A percentile compares a stretch with the other conserved stretches of the same genome.
Conservation (phyloP, 2,797 vertebrate genomes). For the Alectoris magna region DNA sequence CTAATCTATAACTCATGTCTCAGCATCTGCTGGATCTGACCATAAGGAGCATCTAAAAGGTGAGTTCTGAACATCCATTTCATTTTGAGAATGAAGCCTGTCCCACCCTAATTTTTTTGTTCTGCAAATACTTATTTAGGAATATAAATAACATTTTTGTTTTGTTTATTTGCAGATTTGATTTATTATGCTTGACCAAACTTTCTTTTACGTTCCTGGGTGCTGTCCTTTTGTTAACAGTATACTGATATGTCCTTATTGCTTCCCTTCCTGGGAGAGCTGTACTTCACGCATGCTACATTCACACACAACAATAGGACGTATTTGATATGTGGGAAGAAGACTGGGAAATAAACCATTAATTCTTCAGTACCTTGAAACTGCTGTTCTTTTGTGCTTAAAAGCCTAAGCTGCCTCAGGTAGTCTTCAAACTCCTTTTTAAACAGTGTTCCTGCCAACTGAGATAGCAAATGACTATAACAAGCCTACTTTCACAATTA, state of each 20-base stretch:
- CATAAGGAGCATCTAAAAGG: neutral
- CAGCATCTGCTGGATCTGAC: neutral
- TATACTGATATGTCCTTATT: neutral
- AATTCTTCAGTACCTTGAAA: neutral
- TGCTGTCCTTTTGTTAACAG: neutral
- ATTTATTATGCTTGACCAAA: neutral
- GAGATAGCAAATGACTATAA: conserved; percentile 29
- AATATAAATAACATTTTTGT: neutral
- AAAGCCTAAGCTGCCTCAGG: conserved; percentile 26
- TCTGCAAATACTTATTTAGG: neutral
- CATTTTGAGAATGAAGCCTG: neutral
- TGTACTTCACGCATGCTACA: neutral
- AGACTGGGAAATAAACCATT: neutral
- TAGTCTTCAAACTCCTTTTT: conserved; percentile 22
- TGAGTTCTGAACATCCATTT: neutral
- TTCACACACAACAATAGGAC: neutral
- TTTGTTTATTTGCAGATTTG: conserved; percentile 7
- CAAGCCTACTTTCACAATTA: conserved; percentile 25
- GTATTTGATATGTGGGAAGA: neutral
- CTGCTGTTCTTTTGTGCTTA: neutral
- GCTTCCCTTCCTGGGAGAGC: neutral
- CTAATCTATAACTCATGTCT: neutral
- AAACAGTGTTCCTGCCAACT: neutral
- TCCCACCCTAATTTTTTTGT: neutral
- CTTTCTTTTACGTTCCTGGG: neutral